These are phyloP conservation scores for Apis laboriosa DNA, from an alignment of 1,140 invertebrate genomes.

Conservation along the genomic window DNA sequence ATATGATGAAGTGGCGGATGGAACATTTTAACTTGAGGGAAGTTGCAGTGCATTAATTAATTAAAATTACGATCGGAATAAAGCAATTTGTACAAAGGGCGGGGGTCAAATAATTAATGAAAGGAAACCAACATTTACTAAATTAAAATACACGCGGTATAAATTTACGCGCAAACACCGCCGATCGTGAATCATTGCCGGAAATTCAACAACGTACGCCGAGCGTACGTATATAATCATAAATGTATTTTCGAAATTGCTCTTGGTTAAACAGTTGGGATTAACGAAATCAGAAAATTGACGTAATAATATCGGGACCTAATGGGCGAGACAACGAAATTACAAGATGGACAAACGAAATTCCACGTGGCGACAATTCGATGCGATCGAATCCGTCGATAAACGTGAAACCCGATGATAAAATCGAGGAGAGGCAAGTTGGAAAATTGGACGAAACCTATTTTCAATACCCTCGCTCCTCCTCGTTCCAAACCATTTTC, in stretches of 20 bases:
- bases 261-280: too few relatives aligned
- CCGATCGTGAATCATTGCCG: too few relatives aligned
- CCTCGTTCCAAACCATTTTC: background rate
- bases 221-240: background rate
- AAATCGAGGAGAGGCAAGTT: background rate
- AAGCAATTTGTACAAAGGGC: background rate
- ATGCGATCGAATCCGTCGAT: too few relatives aligned
- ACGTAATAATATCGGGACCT: background rate
- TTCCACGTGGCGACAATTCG: too few relatives aligned
- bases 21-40: too few relatives aligned
- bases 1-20: too few relatives aligned
- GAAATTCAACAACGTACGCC: too few relatives aligned
- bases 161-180: background rate
- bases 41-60: background rate
- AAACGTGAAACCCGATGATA: background rate
- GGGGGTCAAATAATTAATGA: background rate
- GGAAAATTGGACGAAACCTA: background rate
- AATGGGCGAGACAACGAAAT: background rate
- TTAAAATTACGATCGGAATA: background rate
- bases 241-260: background rate
- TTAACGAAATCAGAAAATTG: background rate
- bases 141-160: background rate
- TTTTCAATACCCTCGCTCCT: background rate
- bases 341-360: background rate
- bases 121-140: background rate